These are phyloP conservation scores for Pterois miles DNA, from an alignment of 2,797 vertebrate genomes.

Conservation along the genomic window DNA sequence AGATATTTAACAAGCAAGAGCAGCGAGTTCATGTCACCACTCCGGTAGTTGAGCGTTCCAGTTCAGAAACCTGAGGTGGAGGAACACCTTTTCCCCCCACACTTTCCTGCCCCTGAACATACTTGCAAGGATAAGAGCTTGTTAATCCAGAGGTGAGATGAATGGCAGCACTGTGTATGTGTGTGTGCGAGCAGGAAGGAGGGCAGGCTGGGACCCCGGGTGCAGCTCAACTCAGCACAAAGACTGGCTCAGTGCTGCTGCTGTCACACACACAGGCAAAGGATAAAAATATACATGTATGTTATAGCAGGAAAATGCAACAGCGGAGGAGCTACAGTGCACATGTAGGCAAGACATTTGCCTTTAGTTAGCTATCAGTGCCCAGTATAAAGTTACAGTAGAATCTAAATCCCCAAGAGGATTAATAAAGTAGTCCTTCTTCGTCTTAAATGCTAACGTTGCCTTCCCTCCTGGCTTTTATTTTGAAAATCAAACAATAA, in stretches of 20 bases:
- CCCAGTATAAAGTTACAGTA: neutral
- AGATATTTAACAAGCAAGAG: constrained; percentile 59
- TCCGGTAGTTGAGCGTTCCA: constrained; percentile 1
- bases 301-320: constrained; percentile 13
- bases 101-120: constrained; percentile 62
- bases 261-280: constrained; percentile 36
- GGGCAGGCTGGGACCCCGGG: constrained; percentile 53
- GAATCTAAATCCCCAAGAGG: neutral
- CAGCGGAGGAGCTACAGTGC: neutral
- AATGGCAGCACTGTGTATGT: constrained; percentile 77
- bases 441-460: neutral
- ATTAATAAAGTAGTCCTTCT: neutral
- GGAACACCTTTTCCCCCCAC: constrained; percentile 25
- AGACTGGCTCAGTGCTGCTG: constrained; percentile 71
- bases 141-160: constrained; percentile 78
- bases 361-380: neutral
- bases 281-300: constrained; percentile 44
- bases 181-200: constrained; percentile 52
- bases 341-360: neutral
- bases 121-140: constrained; percentile 72
- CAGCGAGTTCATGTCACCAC: constrained; percentile 48
- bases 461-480: neutral
- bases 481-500: neutral
- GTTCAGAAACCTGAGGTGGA: constrained; percentile 44
- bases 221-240: constrained; percentile 60